phyloP scores from a whole-genome alignment of 2,888 invertebrate genomes.

The Epinotia ramella region DNA sequence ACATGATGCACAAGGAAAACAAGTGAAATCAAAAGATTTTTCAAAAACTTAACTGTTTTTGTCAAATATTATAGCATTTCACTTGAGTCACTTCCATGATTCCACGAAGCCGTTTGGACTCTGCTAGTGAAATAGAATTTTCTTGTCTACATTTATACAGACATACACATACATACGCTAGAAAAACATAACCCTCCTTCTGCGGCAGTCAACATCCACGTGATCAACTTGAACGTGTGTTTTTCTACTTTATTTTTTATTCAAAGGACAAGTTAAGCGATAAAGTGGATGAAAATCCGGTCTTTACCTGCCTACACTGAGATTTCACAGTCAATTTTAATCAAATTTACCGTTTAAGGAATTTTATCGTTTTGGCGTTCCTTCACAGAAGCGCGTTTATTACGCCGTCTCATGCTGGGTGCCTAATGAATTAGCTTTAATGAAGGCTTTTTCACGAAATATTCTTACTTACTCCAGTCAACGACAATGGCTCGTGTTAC shows the following conservation, averaged over 20 bases:
- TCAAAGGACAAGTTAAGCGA: background rate
- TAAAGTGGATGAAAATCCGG: constrained; percentile 16
- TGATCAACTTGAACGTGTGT: background rate
- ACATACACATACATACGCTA: too few species aligned
- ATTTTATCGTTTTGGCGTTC: constrained; percentile 25
- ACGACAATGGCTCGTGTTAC: background rate
- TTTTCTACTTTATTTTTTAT: background rate
- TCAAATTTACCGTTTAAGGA: constrained; percentile 23
- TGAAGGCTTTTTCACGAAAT: constrained; percentile 34
- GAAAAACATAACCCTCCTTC: too few species aligned
- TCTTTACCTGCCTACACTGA: constrained; percentile 18
- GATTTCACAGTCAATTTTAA: constrained; percentile 23
- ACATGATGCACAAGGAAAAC: too few species aligned
- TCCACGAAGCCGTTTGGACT: too few species aligned
- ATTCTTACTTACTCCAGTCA: constrained; percentile 7
- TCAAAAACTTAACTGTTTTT: too few species aligned
- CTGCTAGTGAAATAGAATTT: too few species aligned
- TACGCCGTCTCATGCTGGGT: constrained; percentile 25
- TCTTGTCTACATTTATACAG: too few species aligned
- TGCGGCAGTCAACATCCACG: background rate
- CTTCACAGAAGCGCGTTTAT: constrained; percentile 15
- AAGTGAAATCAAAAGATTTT: too few species aligned
- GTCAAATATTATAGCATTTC: too few species aligned
- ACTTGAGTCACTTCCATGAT: too few species aligned
- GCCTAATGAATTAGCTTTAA: constrained; percentile 29